Base-by-base conservation (phyloP, 2,797 vertebrate genomes). In the Alosa sapidissima region DNA sequence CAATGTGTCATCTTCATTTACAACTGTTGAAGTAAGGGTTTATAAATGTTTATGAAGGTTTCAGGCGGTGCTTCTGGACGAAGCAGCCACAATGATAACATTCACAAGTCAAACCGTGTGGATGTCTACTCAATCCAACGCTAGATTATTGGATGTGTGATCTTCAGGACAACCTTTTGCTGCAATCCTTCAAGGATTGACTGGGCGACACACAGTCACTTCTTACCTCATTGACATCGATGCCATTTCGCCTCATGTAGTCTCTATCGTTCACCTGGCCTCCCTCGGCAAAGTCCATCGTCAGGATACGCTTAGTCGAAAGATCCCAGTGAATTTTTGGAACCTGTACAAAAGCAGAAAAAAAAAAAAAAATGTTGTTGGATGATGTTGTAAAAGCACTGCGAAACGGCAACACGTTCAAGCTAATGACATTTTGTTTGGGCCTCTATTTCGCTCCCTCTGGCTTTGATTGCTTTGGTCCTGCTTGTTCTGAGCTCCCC, bases 251-350 rank as follows among this genome's bases (percentile, higher is more conserved):
- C 90, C 94, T 94, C 96, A 99, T 99, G 92, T 99, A 99, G 81
- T 95, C 94, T 75, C 90, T 93, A 93, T 99, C 97, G 0, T 99
- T 98, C 92, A 98, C 97, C 90, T 99, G 97, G 1, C 98, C 98
- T 0, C 98, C 98, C 14, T 99, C 98, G 65, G 95, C 94, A 88
- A 98, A 99, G 81, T 99, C 98, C 98, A 99, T 99, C 88, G 97
- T 96, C 82, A 99, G 95, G 81, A 99, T 95, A 0, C 98, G 96
- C 87, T 94, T 97, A 51, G 97, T 98, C 81, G 97, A 98, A 81
- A 99, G 92, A 21, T 99, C 96, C 98, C 98, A 99, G 89, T 97
- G 94, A 92, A 99, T 98, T 62, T 88, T 94, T 5, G 98, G 98
- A 24, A 99, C 95, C 98, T 99, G 90, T 33, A 54, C 81, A 81